Conservation (phyloP, 2,888 invertebrate species). For the Ommatoiulus sabulosus region DNA sequence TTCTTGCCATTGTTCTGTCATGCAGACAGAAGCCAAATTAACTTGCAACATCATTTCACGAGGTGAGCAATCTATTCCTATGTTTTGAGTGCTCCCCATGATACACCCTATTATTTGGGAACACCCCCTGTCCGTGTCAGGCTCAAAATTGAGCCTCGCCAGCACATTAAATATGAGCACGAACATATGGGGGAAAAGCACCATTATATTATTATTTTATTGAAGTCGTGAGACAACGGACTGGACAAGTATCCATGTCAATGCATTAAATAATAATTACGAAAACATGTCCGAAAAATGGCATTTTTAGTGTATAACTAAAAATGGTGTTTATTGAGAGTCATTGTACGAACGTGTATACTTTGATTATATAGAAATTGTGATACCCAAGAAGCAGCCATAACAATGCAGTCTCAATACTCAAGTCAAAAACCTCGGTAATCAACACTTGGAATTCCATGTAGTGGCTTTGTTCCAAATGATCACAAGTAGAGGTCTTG, state of each 20-base stretch:
- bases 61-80: not conserved
- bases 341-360: not conserved
- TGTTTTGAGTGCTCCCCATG: not conserved
- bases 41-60: slow-evolving; percentile 1
- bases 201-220: slow-evolving; percentile 22
- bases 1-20: not conserved
- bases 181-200: not conserved
- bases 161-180: slow-evolving; percentile 29
- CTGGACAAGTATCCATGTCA: slow-evolving; percentile 2
- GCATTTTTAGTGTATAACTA: no score
- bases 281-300: not conserved
- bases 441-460: not conserved
- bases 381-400: not conserved
- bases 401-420: not conserved
- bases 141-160: not conserved
- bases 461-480: not conserved
- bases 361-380: not conserved
- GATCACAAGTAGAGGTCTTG: not conserved
- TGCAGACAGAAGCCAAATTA: not conserved
- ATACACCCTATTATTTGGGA: not conserved
- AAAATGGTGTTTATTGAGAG: no score
- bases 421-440: not conserved
- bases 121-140: not conserved
- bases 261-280: slow-evolving; percentile 24
- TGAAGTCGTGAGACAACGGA: not conserved